phyloP scores from a whole-genome alignment of 2,797 vertebrate species.

The Gambusia yucatana region DNA sequence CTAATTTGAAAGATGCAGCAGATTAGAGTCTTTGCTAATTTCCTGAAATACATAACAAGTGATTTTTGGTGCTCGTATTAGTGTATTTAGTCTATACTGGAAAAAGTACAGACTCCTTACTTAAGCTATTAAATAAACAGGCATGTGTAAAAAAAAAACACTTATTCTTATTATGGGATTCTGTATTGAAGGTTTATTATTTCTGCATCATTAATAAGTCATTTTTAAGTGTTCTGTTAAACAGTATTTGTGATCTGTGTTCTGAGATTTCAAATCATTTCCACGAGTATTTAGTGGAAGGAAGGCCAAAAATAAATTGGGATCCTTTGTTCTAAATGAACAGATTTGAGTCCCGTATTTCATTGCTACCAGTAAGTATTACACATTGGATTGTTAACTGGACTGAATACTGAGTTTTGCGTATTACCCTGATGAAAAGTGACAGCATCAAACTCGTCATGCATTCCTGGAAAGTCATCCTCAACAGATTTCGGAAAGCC shows the following conservation, averaged over 20 bases:
- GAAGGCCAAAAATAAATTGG: background rate
- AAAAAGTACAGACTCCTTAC: background rate
- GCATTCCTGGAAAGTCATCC: constrained; percentile 90
- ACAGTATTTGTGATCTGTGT: background rate
- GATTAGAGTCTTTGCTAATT: background rate
- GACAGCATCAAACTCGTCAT: constrained; percentile 90
- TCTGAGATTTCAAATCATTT: background rate
- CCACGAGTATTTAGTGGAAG: background rate
- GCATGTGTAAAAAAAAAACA: background rate
- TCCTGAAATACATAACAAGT: background rate
- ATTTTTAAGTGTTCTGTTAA: background rate
- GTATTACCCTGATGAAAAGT: constrained; percentile 87
- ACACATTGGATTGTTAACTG: background rate
- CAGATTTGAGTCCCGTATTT: background rate
- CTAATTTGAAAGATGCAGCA: background rate
- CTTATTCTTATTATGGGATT: background rate
- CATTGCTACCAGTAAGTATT: background rate
- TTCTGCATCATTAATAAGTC: background rate
- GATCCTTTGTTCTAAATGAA: background rate
- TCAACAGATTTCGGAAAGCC: constrained; percentile 87
- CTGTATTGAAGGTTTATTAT: background rate
- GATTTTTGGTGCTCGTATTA: background rate
- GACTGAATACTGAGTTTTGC: background rate
- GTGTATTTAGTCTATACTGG: background rate
- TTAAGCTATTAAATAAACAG: background rate